These are phyloP conservation scores for Mythimna ferrago DNA, from an alignment of 2,888 invertebrate genomes.

Conservation along the genomic window DNA sequence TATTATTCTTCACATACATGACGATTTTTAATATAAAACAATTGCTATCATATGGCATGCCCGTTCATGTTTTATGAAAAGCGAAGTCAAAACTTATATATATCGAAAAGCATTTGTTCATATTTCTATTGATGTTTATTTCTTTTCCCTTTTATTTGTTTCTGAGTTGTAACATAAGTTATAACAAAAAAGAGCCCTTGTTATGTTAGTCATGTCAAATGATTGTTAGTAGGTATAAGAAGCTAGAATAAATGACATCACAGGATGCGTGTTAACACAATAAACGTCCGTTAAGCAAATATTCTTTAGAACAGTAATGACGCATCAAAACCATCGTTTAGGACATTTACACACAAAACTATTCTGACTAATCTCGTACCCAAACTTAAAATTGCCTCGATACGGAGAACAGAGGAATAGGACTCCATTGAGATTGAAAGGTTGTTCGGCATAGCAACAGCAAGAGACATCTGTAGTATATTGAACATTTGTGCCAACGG, in stretches of 20 bases:
- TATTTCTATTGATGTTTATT: neutral
- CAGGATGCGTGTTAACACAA: constrained; percentile 62
- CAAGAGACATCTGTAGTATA: constrained; percentile 92
- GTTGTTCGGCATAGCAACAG: constrained; percentile 89
- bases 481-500: constrained; percentile 94
- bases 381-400: constrained; percentile 89
- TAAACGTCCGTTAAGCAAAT: constrained; percentile 59
- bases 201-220: constrained; percentile 32
- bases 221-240: constrained; percentile 50
- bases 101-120: neutral
- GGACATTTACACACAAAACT: constrained; percentile 53
- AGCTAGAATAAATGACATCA: constrained; percentile 52
- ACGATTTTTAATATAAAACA: too few species aligned
- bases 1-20: constrained; percentile 6
- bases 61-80: constrained; percentile 24
- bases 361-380: constrained; percentile 85
- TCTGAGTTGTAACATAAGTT: neutral
- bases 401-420: constrained; percentile 89
- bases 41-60: neutral
- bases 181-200: neutral
- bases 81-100: neutral
- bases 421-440: constrained; percentile 91
- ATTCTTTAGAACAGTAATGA: constrained; percentile 54
- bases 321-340: constrained; percentile 53
- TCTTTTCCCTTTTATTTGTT: neutral